Evolutionary conservation across 2,888 invertebrate species (phyloP).

Genomic region (Abrostola triplasia): DNA sequence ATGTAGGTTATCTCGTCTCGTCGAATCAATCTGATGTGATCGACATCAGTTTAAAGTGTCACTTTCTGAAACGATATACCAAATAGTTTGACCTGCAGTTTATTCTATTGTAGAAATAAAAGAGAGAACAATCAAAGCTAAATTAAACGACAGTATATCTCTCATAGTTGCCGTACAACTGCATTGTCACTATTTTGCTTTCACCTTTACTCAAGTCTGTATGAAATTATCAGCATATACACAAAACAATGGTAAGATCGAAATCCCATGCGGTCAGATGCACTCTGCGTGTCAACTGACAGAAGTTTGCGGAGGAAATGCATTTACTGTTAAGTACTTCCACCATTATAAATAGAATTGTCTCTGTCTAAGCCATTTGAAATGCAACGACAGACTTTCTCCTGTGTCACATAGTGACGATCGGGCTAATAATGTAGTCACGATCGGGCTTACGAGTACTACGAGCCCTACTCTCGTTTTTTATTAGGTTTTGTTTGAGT

Average conservation of each 20-base stretch:
- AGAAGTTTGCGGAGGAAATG: slow-evolving; percentile 42
- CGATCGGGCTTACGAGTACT: neutral
- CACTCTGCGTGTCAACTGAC: slow-evolving; percentile 49
- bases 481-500: too few relatives aligned
- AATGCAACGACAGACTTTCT: slow-evolving; percentile 38
- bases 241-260: slow-evolving; percentile 19
- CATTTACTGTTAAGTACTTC: slow-evolving; percentile 47
- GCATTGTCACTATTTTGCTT: too few relatives aligned
- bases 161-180: too few relatives aligned
- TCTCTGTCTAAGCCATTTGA: slow-evolving; percentile 36
- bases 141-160: too few relatives aligned
- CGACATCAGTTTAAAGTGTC: too few relatives aligned
- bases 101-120: too few relatives aligned
- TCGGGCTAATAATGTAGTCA: neutral
- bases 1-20: too few relatives aligned
- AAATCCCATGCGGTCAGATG: slow-evolving; percentile 47
- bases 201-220: neutral
- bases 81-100: too few relatives aligned
- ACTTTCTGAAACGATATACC: too few relatives aligned
- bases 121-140: too few relatives aligned
- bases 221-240: slow-evolving; percentile 21
- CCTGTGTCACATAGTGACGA: slow-evolving; percentile 7
- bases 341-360: slow-evolving; percentile 50
- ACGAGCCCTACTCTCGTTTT: too few relatives aligned
- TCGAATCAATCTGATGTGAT: too few relatives aligned